A percentile compares a stretch with the other conserved stretches of the same genome.
Conservation (phyloP, 2,113 vertebrate species). For the Megalops atlanticus region DNA sequence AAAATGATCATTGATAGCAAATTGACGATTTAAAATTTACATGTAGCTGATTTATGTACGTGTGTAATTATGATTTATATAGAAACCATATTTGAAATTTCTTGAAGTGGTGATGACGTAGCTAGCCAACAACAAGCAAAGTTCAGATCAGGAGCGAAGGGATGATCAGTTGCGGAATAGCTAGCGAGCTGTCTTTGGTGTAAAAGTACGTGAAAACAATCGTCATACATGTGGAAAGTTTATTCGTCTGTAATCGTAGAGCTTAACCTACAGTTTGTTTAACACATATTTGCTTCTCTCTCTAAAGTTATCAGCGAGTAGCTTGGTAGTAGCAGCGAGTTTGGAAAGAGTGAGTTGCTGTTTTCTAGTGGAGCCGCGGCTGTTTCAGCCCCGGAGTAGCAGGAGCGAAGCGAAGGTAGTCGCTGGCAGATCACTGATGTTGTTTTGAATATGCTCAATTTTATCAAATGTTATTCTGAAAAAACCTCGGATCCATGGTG, state of each 20-base stretch:
- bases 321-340: constrained; percentile 58
- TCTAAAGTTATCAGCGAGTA: constrained; percentile 33
- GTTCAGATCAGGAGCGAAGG: constrained; percentile 34
- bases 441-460: constrained; percentile 76
- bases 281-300: no score
- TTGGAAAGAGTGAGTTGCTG: constrained; percentile 60
- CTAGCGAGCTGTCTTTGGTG: constrained; percentile 10
- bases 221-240: constrained; percentile 17
- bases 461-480: constrained; percentile 60
- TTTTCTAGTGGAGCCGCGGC: constrained; percentile 67
- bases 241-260: constrained; percentile 15
- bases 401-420: constrained; percentile 57
- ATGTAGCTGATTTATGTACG: neutral
- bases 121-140: constrained; percentile 45
- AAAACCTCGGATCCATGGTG: constrained; percentile 81
- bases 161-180: constrained; percentile 24
- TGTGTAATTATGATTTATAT: constrained; percentile 31
- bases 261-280: neutral
- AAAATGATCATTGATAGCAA: neutral
- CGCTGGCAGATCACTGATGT: constrained; percentile 61
- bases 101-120: constrained; percentile 40
- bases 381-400: constrained; percentile 74
- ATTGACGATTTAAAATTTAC: neutral
- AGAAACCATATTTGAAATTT: constrained; percentile 41
- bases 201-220: constrained; percentile 13